These are phyloP conservation scores for Thalpophila matura DNA, from an alignment of 2,888 invertebrate species.

Conservation along the genomic window DNA sequence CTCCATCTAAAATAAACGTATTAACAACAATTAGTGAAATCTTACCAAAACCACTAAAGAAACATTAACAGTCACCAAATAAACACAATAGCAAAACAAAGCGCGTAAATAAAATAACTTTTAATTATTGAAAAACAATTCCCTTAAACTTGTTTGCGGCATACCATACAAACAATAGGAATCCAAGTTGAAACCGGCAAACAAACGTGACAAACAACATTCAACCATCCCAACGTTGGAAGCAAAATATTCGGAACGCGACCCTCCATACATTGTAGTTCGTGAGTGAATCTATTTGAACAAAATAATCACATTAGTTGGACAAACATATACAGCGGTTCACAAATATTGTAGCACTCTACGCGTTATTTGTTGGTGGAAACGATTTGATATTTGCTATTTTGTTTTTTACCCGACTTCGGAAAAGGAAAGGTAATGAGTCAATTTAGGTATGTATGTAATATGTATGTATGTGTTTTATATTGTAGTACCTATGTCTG, in stretches of 20 bases:
- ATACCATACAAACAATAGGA: slow-evolving; percentile 36
- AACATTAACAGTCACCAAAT: neutral
- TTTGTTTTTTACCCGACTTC: no score
- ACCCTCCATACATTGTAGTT: slow-evolving; percentile 23
- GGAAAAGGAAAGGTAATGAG: no score
- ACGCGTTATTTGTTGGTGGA: slow-evolving; percentile 47
- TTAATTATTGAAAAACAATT: slow-evolving; percentile 47
- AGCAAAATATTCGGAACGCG: slow-evolving; percentile 52
- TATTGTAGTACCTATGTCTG: no score
- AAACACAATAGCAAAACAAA: slow-evolving; percentile 4
- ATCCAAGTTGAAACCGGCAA: slow-evolving; percentile 42
- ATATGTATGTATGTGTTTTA: no score
- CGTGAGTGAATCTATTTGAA: slow-evolving; percentile 61
- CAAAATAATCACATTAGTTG: slow-evolving; percentile 72
- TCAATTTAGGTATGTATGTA: no score
- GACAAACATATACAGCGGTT: slow-evolving; percentile 64
- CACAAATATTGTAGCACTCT: slow-evolving; percentile 61
- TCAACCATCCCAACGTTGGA: slow-evolving; percentile 50
- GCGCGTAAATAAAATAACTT: slow-evolving; percentile 29
- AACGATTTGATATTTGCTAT: slow-evolving; percentile 42
- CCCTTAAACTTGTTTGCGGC: slow-evolving; percentile 45
- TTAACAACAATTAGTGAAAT: neutral
- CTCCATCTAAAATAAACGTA: neutral
- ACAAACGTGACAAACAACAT: slow-evolving; percentile 54
- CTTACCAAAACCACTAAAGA: neutral